Base-by-base conservation (phyloP, 2,888 invertebrate species). In the Melinopterus prodromus region DNA sequence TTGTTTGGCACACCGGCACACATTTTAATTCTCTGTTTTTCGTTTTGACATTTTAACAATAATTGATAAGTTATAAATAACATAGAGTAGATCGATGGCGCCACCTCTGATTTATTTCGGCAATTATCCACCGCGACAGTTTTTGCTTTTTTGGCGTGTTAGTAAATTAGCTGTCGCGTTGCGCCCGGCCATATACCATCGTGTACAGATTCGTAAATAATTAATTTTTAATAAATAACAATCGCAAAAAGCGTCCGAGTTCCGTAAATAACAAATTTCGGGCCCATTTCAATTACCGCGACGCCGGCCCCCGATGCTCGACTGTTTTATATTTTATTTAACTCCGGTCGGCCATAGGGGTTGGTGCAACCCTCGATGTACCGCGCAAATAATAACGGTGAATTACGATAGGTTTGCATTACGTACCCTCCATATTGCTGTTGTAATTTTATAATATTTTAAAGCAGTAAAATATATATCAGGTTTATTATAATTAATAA, bases 191-290 rank as follows among this genome's bases (percentile, higher is more conserved):
- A 53, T 53, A 53, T 53, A 53, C 53, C 53, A 53, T 53, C 9
- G 53, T 9, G 5, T 9, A 12, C 53, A 53, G 53, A 12, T 7
- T 12, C 53, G 53, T 4, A 3, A 53, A 53, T 53, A 53, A 53
- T 53, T 53, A 53, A 53, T 53, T 53, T 53, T 53, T 53, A 53
- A 53, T 53, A 53, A 53, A 53, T 53, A 53, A 53, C 53, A 53
- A 53, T 53, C 53, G 53, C 53, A 53, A 53, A 53, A 53, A 53
- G 53, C 53, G 53, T 53, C 53, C 12, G 53, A 1, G 53, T 53
- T 53, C 7, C 53, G 53, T 53, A 53, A 53, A 53, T 53, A 53
- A 53, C 12, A 4, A 53, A 53, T 53, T 53, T 12, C 53, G 53
- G 5, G 12, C 53, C 53, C 53, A 53, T 53, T 53, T 53, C 53